Evolutionary conservation across 2,113 vertebrate genomes (phyloP), one percentile per base, ranked within the genome.

Genomic region (Australoheros scitulus): DNA sequence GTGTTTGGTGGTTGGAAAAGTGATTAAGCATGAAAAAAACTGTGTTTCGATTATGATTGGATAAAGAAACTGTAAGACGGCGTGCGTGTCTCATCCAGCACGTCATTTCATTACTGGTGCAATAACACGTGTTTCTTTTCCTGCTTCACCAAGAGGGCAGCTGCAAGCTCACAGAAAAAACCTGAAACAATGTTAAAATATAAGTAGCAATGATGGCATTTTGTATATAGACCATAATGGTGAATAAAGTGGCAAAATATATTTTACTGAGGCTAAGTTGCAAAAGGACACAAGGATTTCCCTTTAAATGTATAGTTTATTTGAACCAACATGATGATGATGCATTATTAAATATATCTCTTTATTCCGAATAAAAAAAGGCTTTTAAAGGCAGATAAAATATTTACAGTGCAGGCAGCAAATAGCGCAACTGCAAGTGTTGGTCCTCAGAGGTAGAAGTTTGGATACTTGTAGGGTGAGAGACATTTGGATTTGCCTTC

Each of bases 401-500:
- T 32, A 41, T 34, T 81, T 36, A 36, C 20, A 58, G 52, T 65
- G 41, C 61, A 68, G 47, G 26, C 43, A 22, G 43, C 15, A 57
- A 41, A 79, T 29, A n/a, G 36, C 36, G 57, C 57, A 34, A 58
- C 15, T 24, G 38, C 13, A 24, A 7, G 55, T 24, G 38, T 11
- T 64, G 34, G 56, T 59, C 32, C 60, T 96, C 87, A 95, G 77
- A 96, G 90, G 93, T 96, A 92, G 82, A 94, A 91, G 9, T 95
- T 92, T 83, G 96, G 94, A 87, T 95, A 96, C 79, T 94, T 95
- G 91, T 94, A 95, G 8, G 91, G 77, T 0, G 95, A 94, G 50
- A 97, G 91, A 82, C 98, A 99, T 92, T 93, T 96, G 87, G 95
- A 97, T 52, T 90, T 96, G 74, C 92, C 94, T 50, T 95, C 92